Base-by-base conservation (phyloP, 2,113 vertebrate genomes). In the Tyrannus savana region DNA sequence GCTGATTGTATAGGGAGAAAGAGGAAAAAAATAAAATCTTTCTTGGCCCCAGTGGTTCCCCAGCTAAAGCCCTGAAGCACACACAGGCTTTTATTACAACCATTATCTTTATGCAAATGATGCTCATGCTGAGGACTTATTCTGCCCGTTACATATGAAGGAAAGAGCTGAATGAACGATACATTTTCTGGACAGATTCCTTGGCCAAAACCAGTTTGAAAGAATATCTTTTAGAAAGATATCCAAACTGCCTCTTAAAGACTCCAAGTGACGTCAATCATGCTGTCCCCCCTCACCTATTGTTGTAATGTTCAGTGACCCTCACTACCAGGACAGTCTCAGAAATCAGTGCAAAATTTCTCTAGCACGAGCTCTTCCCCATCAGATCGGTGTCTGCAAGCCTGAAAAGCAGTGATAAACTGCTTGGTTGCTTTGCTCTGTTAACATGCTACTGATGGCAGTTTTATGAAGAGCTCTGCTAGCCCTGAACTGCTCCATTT, bases 61-160 rank as follows among this genome's bases (percentile, higher is more conserved):
- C 93, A 94, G 84, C 76, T 89, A 96, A 94, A 93, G 42, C 95
- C 80, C 64, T 46, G 87, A 92, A 96, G 72, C 68, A 83, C 23
- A 75, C 68, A 83, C 23, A 78, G 77, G 80, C 52, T 93, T 93
- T 95, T 94, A 91, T 94, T 88, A 92, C 46, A 92, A 80, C 83
- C 72, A 92, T 96, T 96, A 89, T 95, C 60, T 94, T 89, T 94
- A 94, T 91, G 93, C 89, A 96, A 96, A 95, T 93, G 35, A 91
- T 59, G 73, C 87, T 84, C 89, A 81, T 55, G 84, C 91, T 89
- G 95, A 93, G 89, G 93, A 93, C 81, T 95, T 94, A 91, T 4
- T 90, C 77, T 89, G 89, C 92, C 84, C 79, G 62, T 79, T 91
- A 68, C 66, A 44, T 93, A 60, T 68, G 92, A 95, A 96, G 92